Evolutionary conservation across 2,113 vertebrate species (phyloP).

Genomic region (Ceuthmochares aereus): DNA sequence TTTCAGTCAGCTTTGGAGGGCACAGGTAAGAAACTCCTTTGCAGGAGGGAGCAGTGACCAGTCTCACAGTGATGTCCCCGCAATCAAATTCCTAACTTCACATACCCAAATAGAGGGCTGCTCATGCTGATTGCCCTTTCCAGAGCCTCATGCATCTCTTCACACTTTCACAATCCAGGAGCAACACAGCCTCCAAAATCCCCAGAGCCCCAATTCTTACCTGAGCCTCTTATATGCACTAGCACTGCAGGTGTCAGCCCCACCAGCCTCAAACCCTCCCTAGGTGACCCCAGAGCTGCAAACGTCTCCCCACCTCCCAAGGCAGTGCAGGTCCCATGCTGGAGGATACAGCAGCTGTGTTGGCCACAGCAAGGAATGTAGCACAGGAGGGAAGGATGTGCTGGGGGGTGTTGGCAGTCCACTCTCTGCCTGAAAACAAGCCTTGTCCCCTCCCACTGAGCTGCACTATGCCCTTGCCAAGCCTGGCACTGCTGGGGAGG

Average conservation of each 20-base stretch:
- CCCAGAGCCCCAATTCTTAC: neutral
- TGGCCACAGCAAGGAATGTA: neutral
- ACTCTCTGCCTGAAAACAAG: accelerated
- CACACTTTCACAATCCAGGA: accelerated
- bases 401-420: neutral
- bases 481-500: neutral
- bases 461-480: neutral
- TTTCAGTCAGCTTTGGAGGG: neutral
- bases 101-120: neutral
- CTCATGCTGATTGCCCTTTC: neutral
- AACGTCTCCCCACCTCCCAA: neutral
- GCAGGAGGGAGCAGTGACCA: neutral
- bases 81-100: neutral
- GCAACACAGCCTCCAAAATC: neutral
- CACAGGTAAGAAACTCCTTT: neutral
- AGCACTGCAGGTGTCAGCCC: neutral
- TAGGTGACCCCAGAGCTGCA: neutral
- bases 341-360: accelerated
- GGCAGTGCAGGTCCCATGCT: neutral
- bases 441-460: neutral
- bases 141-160: accelerated
- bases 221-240: neutral
- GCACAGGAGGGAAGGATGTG: neutral
- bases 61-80: neutral
- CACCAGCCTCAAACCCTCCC: neutral